phyloP scores from a whole-genome alignment of 1,140 invertebrate species.

The Hormaphis cornu region DNA sequence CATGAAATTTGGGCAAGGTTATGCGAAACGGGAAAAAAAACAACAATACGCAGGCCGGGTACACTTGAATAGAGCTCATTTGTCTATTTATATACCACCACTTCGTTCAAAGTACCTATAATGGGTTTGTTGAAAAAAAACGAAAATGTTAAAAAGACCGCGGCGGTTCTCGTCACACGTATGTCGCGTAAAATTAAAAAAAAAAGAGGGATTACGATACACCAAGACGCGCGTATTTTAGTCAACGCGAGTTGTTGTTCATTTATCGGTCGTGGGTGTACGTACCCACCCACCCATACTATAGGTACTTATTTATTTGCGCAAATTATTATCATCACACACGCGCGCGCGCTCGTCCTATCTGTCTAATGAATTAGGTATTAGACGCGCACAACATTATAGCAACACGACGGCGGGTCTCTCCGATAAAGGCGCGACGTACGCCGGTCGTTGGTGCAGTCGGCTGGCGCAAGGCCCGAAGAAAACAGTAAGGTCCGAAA shows the following conservation, averaged over 20 bases:
- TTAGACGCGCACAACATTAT: conserved; percentile 31
- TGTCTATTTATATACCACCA: neutral
- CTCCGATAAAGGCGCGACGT: conserved; percentile 5
- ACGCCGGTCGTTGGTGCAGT: conserved; percentile 23
- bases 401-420: conserved; percentile 7
- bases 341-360: conserved; percentile 8
- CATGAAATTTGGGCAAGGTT: neutral
- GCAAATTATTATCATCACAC: conserved; percentile 32
- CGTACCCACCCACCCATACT: no score
- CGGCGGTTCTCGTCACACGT: no score
- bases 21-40: no score
- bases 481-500: neutral
- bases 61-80: conserved; percentile 11
- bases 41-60: no score
- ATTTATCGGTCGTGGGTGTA: neutral
- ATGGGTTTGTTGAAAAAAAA: neutral
- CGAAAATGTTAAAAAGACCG: no score
- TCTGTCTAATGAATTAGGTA: conserved; percentile 31
- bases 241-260: conserved; percentile 1
- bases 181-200: neutral
- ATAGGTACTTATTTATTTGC: no score
- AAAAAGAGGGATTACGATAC: neutral
- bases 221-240: no score
- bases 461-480: neutral
- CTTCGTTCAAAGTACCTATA: neutral